A percentile compares a stretch with the other conserved stretches of the same genome.
These are phyloP conservation scores for Automeris io DNA, from an alignment of 2,888 invertebrate species.

Conservation along the genomic window DNA sequence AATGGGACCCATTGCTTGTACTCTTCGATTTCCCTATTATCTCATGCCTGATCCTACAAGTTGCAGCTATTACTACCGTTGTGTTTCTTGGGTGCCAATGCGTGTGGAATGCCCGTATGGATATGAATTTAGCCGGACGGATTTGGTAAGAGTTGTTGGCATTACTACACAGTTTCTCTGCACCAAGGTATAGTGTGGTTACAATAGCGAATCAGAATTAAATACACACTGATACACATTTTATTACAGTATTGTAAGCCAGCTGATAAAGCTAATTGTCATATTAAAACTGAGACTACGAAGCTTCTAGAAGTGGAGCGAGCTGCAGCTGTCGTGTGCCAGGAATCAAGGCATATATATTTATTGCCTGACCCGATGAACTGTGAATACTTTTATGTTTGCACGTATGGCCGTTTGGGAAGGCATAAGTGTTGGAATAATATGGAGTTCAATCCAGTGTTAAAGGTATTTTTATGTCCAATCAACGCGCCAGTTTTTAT, in stretches of 20 bases:
- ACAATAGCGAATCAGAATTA: no score
- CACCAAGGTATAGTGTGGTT: no score
- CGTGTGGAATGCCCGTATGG: constrained; percentile 1
- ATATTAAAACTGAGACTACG: neutral
- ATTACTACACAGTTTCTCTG: no score
- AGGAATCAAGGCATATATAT: neutral
- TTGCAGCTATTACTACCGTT: constrained; percentile 3
- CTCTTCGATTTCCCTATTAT: no score
- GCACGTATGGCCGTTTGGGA: neutral
- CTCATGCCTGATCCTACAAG: neutral
- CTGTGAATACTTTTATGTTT: neutral
- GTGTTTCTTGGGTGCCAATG: neutral
- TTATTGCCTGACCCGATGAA: neutral
- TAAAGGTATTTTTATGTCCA: neutral
- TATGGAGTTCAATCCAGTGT: neutral
- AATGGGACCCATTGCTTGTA: no score
- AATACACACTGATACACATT: no score
- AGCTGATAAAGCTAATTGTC: no score
- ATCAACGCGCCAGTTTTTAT: no score
- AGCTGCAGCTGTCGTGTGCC: neutral
- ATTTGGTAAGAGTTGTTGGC: neutral
- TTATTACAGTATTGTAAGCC: no score
- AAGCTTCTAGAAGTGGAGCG: neutral
- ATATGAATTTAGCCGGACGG: constrained; percentile 1
- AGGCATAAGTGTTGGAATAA: neutral